phyloP scores from a whole-genome alignment of 1,140 invertebrate genomes.

The Leptinotarsa defecta region DNA sequence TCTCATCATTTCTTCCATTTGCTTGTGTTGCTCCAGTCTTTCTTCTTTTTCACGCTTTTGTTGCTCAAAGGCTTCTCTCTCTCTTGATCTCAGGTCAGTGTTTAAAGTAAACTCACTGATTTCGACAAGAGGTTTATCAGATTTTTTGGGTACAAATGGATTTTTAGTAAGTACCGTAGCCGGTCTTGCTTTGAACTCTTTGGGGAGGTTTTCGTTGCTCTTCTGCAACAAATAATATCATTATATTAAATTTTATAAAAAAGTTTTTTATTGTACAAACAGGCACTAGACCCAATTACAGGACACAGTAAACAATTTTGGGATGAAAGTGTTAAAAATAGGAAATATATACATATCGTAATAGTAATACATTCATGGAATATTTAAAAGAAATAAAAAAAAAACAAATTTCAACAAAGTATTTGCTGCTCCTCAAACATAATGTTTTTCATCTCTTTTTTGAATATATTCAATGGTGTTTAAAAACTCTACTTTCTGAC shows the following conservation, averaged over 20 bases:
- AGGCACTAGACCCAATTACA: background rate
- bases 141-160: conserved; percentile 59
- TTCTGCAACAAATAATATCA: conserved; percentile 31
- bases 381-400: too few relatives aligned
- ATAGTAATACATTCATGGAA: too few relatives aligned
- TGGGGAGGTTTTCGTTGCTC: conserved; percentile 22
- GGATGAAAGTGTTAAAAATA: too few relatives aligned
- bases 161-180: conserved; percentile 58
- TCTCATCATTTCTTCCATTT: conserved; percentile 25
- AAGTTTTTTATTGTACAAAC: background rate
- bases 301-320: too few relatives aligned
- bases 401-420: too few relatives aligned
- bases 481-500: too few relatives aligned
- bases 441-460: too few relatives aligned
- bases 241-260: background rate
- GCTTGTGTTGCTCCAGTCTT: conserved; percentile 43
- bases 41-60: conserved; percentile 54
- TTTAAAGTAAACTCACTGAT: conserved; percentile 57
- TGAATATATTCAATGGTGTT: too few relatives aligned
- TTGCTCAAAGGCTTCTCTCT: conserved; percentile 58
- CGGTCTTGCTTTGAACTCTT: conserved; percentile 59
- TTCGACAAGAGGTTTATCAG: conserved; percentile 34
- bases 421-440: too few relatives aligned
- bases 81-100: conserved; percentile 57
- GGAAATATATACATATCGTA: too few relatives aligned